phyloP scores from a whole-genome alignment of 2,797 vertebrate species.

The Sebastes kiyomatsui region DNA sequence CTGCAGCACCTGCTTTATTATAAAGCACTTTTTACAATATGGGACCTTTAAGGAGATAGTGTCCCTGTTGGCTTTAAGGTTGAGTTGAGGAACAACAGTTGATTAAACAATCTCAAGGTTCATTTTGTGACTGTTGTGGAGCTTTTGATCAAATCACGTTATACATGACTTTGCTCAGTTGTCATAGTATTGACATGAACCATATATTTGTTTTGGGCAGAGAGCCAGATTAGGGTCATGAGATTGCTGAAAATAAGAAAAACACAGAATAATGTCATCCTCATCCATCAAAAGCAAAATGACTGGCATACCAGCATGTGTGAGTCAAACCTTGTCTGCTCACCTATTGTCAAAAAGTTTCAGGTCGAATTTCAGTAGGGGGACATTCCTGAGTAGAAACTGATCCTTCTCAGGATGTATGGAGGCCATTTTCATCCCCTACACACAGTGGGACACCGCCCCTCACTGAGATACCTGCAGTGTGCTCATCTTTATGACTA shows the following conservation, averaged over 20 bases:
- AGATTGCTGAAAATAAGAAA: background rate
- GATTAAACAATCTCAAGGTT: background rate
- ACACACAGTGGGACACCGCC: background rate
- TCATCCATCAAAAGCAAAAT: background rate
- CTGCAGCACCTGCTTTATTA: too few relatives aligned
- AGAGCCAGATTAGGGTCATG: background rate
- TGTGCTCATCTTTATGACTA: background rate
- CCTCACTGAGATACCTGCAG: background rate
- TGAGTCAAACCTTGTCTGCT: background rate
- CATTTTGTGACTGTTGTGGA: background rate
- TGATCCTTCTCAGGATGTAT: background rate
- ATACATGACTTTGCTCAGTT: background rate
- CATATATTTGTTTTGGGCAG: background rate
- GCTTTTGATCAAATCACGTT: background rate
- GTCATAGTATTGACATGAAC: background rate
- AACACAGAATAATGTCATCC: background rate
- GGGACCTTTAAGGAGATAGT: background rate
- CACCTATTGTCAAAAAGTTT: background rate
- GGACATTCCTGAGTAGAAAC: background rate
- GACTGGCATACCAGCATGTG: background rate
- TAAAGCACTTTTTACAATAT: too few relatives aligned
- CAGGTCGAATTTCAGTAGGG: conserved; percentile 10
- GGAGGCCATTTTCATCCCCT: background rate
- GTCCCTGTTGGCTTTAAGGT: background rate
- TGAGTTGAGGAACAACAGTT: background rate